These are phyloP conservation scores for Galerucella calmariensis DNA, from an alignment of 2,888 invertebrate genomes.

Conservation along the genomic window DNA sequence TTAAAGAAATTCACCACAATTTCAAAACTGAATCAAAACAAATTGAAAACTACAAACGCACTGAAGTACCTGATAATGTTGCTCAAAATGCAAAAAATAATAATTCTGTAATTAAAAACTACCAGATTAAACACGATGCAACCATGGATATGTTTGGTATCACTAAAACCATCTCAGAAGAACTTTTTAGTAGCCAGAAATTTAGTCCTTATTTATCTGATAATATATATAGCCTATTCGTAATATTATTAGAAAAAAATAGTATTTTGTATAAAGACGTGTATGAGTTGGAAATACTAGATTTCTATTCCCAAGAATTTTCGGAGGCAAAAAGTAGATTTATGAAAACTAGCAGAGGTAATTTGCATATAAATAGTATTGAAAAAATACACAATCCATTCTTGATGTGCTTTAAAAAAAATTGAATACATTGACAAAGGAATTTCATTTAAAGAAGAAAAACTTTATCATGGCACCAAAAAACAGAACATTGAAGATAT, in stretches of 20 bases:
- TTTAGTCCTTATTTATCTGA: neutral
- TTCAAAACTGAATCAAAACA: too few relatives aligned
- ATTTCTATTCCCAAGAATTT: slow-evolving; percentile 18
- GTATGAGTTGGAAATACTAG: slow-evolving; percentile 12
- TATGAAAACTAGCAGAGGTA: slow-evolving; percentile 4
- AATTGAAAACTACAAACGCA: too few relatives aligned
- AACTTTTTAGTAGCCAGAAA: too few relatives aligned
- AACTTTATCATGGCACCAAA: slow-evolving; percentile 18
- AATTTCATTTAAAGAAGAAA: slow-evolving; percentile 7
- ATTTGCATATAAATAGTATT: slow-evolving; percentile 10
- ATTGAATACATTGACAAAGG: neutral
- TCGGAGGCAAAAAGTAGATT: slow-evolving; percentile 3
- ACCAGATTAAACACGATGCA: too few relatives aligned
- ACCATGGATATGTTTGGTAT: too few relatives aligned
- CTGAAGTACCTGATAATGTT: too few relatives aligned
- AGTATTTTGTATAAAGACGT: neutral
- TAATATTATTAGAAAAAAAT: neutral
- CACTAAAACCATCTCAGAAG: too few relatives aligned
- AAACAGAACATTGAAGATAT: slow-evolving; percentile 8
- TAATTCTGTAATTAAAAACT: too few relatives aligned
- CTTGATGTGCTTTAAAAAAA: slow-evolving; percentile 14
- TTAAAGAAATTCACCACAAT: too few relatives aligned
- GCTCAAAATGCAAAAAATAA: too few relatives aligned
- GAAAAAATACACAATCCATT: slow-evolving; percentile 18
- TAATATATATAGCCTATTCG: neutral